These are phyloP conservation scores for Sarcophaga variegata DNA, from an alignment of 2,888 invertebrate genomes.

Conservation along the genomic window DNA sequence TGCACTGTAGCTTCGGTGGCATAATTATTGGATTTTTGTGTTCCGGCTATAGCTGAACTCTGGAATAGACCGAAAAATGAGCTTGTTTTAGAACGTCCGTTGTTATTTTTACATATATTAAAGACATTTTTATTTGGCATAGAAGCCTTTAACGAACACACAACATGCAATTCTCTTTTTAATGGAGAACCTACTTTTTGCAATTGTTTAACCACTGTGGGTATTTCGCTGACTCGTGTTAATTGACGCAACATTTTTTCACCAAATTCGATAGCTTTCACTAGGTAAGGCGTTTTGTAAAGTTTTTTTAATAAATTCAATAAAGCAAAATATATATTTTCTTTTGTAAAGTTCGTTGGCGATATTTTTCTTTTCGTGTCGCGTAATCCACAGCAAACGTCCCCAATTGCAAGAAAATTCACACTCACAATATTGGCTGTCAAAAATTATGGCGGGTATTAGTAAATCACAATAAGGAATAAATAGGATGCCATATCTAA, in stretches of 20 bases:
- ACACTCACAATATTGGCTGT: not conserved
- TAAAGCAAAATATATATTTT: constrained; percentile 1
- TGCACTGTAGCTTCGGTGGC: constrained; percentile 81
- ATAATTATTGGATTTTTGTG: constrained; percentile 80
- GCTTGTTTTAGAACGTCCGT: constrained; percentile 75
- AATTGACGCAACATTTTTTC: constrained; percentile 78
- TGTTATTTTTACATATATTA: constrained; percentile 65
- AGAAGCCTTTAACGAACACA: constrained; percentile 56
- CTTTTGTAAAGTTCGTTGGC: not conserved
- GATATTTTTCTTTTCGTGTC: constrained; percentile 12
- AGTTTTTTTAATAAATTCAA: not conserved
- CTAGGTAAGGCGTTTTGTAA: constrained; percentile 64
- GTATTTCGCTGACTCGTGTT: constrained; percentile 77
- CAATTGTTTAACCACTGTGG: constrained; percentile 78
- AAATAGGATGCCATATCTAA: too few species aligned
- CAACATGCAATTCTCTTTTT: constrained; percentile 59
- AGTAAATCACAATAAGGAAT: constrained; percentile 28
- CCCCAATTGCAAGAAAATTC: constrained; percentile 28
- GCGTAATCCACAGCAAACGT: constrained; percentile 49
- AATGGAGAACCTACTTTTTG: constrained; percentile 78
- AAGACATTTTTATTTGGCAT: constrained; percentile 8
- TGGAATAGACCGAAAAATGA: constrained; percentile 81
- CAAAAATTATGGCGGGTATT: not conserved
- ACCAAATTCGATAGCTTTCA: constrained; percentile 68
- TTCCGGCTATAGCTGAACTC: constrained; percentile 77